Evolutionary conservation across 2,113 vertebrate genomes (phyloP), one percentile per base, ranked within the genome.

Genomic region (Neomonachus schauinslandi): DNA sequence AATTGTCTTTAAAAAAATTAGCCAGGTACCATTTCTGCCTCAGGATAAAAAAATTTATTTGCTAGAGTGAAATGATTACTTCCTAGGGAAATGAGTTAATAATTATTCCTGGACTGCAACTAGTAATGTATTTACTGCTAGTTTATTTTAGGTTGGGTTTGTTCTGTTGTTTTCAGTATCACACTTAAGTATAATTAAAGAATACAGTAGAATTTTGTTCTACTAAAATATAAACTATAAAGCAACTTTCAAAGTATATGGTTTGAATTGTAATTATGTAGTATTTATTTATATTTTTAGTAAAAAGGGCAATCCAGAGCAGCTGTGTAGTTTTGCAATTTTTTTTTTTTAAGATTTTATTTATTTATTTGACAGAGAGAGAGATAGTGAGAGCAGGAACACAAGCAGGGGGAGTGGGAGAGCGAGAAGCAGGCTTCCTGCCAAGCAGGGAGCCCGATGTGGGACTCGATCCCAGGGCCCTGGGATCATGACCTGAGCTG

Each of bases 161-260:
- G 33, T 88, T 89, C 84, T 87, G 57, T 94, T 89, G 12, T 97
- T 79, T 93, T 96, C n/a, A 84, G 55, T 84, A 87, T 77, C 71
- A 95, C 19, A 84, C 49, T 93, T 96, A 96, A 71, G 65, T 92
- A 55, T 87, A 87, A 90, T 93, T 87, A 91, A 97, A 88, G 59
- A 53, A 79, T 86, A 91, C 92, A 89, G 42, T 89, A 74, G 83
- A 80, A 74, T 84, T 93, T 92, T 90, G 31, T 95, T 42, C 28
- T 94, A 80, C 53, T 86, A 92, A 95, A 84, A 84, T 81, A 80
- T 59, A 57, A 93, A 67, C 53, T 83, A 21, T 67, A 92, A 89
- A 91, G 42, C 18, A 49, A 24, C 46, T 95, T 42, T 92, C 42
- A 65, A 71, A 79, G 26, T 91, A 82, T 82, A 63, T 85, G 36